Percentiles rank a stretch among this genome's conserved stretches.
Evolutionary conservation across 2,113 vertebrate species (phyloP).

Genomic region (Pluvianellus socialis): DNA sequence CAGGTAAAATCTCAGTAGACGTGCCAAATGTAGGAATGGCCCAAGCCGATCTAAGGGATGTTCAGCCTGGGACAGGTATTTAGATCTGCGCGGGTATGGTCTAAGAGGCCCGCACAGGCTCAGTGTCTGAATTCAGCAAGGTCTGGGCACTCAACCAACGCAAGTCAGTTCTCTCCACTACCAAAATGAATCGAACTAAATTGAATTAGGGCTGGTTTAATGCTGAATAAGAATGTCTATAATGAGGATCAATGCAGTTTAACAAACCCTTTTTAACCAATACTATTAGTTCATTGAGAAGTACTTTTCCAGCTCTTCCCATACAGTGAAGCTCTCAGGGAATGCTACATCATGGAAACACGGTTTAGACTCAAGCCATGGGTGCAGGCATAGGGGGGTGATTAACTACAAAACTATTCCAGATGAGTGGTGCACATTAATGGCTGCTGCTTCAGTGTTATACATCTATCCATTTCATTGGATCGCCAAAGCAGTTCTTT

Average conservation of each 20-base stretch:
- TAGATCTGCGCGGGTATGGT: not conserved
- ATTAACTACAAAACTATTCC: not conserved
- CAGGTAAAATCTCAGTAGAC: not conserved
- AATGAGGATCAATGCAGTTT: not conserved
- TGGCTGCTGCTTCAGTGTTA: not conserved
- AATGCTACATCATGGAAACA: not conserved
- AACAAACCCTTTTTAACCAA: slow-evolving; percentile 1
- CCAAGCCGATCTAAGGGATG: not conserved
- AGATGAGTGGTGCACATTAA: not conserved
- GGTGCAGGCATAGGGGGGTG: not conserved
- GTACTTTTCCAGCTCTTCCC: not conserved
- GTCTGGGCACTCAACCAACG: not conserved
- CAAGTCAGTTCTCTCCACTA: not conserved
- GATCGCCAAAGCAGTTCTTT: not conserved
- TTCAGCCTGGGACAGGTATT: not conserved
- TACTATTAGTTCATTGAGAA: not conserved
- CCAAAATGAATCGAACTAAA: not conserved
- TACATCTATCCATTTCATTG: accelerated
- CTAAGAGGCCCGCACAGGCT: not conserved
- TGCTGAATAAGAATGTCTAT: not conserved
- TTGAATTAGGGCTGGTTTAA: not conserved
- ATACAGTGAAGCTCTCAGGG: not conserved
- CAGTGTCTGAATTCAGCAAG: not conserved
- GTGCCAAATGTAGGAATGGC: not conserved
- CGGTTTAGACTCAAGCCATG: not conserved